Evolutionary conservation across 92 coral and sea anemone species (phyloP), one percentile per base, ranked within the genome.

Genomic region (Umimayanthus chanpuru): DNA sequence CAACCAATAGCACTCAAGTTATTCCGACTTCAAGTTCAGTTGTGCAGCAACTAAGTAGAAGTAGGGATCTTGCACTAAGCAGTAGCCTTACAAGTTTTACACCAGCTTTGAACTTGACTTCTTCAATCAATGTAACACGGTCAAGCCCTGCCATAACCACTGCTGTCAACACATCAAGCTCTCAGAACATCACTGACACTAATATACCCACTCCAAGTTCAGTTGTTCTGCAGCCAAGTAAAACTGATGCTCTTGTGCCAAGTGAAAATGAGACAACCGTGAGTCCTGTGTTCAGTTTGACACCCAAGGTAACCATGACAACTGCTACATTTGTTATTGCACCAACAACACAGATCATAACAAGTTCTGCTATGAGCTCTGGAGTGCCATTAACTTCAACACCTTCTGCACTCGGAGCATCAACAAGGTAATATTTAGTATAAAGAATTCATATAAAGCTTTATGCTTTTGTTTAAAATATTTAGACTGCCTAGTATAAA

Each of bases 341-440:
- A 28, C 49, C 75, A 38, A 65, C 75, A 38, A 36, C 25, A 38
- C 76, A 4, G 21, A 32, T 0, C 21, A 28, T 16, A 25, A 25
- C 87, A 70, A 44, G 77, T 28, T 55, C 30, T 43, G 65, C n/a
- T 28, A 29, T 70, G 47, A 26, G 87, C 47, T 83, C 87, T 14
- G 41, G 66, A 6, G 36, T 70, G 8, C 67, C 78, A 5, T 5
- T 70, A 5, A 5, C 76, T 43, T 56, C 26, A 41, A 20, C 8
- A 75, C 44, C 79, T 75, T 7, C 75, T 21, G 8, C 41, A 15
- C 36, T 73, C 10, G 66, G 21, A 43, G 26, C 78, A 15, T 68
- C 66, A 2, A 15, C 87, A 83, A 83, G 87, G 87, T 83, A 83
- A 68, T 39, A 23, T 78, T 49, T n/a, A 53, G n/a, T 73, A 11